Conservation (phyloP, 1,140 invertebrate species). For the Ostrea edulis region DNA sequence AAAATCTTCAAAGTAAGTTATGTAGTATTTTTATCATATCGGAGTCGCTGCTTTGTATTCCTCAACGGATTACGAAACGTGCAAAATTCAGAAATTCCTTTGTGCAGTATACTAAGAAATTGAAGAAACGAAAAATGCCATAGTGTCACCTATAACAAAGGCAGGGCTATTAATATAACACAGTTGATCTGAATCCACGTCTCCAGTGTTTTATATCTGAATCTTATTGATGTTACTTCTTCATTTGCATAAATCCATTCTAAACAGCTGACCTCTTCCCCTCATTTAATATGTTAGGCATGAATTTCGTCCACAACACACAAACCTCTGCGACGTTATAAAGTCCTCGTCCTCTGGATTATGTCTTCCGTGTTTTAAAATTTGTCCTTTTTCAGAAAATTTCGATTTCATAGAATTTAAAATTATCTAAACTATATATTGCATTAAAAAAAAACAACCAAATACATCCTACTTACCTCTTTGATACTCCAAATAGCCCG, state of each 20-base stretch:
- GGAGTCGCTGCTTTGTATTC: neutral
- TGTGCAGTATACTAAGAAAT: neutral
- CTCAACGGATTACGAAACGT: neutral
- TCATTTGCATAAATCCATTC: constrained; percentile 19
- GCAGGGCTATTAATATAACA: neutral
- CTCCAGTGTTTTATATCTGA: neutral
- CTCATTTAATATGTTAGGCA: neutral
- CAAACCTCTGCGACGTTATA: neutral
- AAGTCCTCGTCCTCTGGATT: neutral
- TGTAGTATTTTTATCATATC: neutral
- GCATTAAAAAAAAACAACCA: neutral
- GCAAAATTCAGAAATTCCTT: neutral
- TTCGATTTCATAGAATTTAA: neutral
- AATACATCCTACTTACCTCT: neutral
- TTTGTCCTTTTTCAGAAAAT: neutral
- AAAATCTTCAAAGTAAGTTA: neutral
- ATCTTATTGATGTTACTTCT: constrained; percentile 7
- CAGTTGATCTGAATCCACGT: neutral
- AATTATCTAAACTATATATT: neutral
- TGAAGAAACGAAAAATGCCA: neutral
- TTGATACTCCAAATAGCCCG: neutral
- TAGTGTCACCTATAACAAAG: neutral
- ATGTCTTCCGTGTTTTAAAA: neutral
- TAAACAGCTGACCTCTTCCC: neutral
- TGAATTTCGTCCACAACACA: neutral